These are phyloP conservation scores for Nephrocerus scutellatus DNA, from an alignment of 2,888 invertebrate species.

Conservation along the genomic window DNA sequence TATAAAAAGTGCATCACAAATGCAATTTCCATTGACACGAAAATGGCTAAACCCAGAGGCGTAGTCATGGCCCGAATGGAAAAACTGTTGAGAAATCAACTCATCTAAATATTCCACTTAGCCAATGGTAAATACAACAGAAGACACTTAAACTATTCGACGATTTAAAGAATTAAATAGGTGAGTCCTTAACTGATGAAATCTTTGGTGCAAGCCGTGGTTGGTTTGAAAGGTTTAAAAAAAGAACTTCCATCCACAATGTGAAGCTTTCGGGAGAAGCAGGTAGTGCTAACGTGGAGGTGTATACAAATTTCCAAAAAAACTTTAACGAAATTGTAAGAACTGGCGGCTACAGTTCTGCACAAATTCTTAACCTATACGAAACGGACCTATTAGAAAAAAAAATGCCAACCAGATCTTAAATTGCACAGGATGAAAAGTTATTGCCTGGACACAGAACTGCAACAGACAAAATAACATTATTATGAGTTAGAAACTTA, in stretches of 20 bases:
- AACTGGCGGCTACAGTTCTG: background rate
- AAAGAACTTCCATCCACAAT: slow-evolving; percentile 1
- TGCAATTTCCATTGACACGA: too few species aligned
- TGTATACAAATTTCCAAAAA: background rate
- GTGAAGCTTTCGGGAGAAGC: slow-evolving; percentile 1
- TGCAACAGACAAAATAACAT: too few species aligned
- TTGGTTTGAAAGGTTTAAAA: slow-evolving; percentile 6
- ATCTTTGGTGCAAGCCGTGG: slow-evolving; percentile 7
- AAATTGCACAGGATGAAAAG: slow-evolving; percentile 3
- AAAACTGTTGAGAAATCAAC: too few species aligned
- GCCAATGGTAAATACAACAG: too few species aligned
- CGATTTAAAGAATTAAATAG: too few species aligned
- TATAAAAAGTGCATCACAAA: too few species aligned
- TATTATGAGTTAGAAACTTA: too few species aligned
- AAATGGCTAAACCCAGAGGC: too few species aligned
- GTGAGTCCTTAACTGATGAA: too few species aligned
- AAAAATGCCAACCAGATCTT: slow-evolving; percentile 4
- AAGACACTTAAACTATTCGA: too few species aligned
- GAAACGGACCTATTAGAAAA: slow-evolving; percentile 6
- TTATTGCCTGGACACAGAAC: slow-evolving; percentile 1
- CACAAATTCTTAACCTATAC: slow-evolving; percentile 1
- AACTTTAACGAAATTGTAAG: slow-evolving; percentile 1
- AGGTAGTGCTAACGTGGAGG: slow-evolving; percentile 4
- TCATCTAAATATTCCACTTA: too few species aligned
- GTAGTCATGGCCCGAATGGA: too few species aligned